phyloP scores from a whole-genome alignment of 2,888 invertebrate species.

The Pristionchus arcanus region DNA sequence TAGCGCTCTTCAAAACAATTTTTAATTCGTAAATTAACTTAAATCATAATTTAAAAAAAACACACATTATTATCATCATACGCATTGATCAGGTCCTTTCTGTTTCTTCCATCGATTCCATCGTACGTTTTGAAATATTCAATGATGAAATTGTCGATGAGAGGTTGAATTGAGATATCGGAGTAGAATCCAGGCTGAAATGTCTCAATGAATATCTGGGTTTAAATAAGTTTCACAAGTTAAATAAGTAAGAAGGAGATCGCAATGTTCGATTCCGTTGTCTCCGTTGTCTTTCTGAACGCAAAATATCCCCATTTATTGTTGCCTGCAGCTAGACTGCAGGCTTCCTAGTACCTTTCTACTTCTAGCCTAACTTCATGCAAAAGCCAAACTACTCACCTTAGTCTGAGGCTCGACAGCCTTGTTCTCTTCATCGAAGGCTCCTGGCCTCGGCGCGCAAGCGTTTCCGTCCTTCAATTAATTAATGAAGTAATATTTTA shows the following conservation, averaged over 20 bases:
- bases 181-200: slow-evolving; percentile 72
- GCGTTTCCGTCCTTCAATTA: slow-evolving; percentile 34
- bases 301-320: too few relatives aligned
- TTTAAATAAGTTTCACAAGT: not conserved
- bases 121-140: slow-evolving; percentile 70
- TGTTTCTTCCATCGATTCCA: slow-evolving; percentile 44
- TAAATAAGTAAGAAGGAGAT: not conserved
- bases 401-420: not conserved
- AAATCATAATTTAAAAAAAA: not conserved
- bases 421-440: slow-evolving; percentile 21
- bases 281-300: too few relatives aligned
- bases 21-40: too few relatives aligned
- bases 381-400: not conserved
- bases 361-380: not conserved
- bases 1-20: too few relatives aligned
- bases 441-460: not conserved
- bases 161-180: slow-evolving; percentile 60
- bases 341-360: too few relatives aligned
- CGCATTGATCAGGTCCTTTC: slow-evolving; percentile 71
- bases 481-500: not conserved
- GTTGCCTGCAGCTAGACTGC: too few relatives aligned
- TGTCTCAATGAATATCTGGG: too few relatives aligned
- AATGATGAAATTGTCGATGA: slow-evolving; percentile 72
- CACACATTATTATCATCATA: slow-evolving; percentile 74
- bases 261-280: not conserved